Conservation (phyloP, 2,113 vertebrate species). For the Sula dactylatra region DNA sequence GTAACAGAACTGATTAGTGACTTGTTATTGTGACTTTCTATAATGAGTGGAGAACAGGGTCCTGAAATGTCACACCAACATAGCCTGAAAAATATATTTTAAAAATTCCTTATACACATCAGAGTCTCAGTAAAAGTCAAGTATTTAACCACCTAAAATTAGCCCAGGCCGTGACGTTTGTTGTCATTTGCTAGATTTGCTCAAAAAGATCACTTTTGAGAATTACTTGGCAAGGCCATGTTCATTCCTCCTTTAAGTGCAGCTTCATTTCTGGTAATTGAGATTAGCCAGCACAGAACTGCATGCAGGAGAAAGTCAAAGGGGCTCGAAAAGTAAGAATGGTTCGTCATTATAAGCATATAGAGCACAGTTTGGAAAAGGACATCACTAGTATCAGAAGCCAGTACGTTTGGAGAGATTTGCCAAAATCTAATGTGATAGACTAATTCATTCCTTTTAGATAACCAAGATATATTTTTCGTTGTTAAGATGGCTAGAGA, state of each 20-base stretch:
- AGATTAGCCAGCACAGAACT: background rate
- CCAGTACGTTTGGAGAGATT: background rate
- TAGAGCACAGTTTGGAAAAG: background rate
- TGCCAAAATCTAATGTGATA: background rate
- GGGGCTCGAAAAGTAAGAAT: background rate
- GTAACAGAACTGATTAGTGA: background rate
- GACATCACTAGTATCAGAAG: background rate
- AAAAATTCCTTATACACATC: background rate
- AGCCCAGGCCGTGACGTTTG: background rate
- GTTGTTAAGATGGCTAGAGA: background rate
- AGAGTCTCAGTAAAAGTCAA: conserved; percentile 21
- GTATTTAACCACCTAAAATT: conserved; percentile 5
- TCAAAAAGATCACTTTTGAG: background rate
- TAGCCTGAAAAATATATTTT: background rate
- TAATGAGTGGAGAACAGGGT: background rate
- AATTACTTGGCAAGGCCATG: background rate
- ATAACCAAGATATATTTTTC: background rate
- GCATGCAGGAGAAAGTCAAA: background rate
- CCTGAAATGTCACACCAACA: background rate
- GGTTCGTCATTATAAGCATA: background rate
- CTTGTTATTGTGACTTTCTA: background rate
- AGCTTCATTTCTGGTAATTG: background rate
- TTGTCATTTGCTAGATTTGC: background rate
- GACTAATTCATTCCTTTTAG: background rate
- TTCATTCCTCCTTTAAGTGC: background rate